phyloP scores from a whole-genome alignment of 2,113 vertebrate genomes.

The Isurus oxyrinchus region DNA sequence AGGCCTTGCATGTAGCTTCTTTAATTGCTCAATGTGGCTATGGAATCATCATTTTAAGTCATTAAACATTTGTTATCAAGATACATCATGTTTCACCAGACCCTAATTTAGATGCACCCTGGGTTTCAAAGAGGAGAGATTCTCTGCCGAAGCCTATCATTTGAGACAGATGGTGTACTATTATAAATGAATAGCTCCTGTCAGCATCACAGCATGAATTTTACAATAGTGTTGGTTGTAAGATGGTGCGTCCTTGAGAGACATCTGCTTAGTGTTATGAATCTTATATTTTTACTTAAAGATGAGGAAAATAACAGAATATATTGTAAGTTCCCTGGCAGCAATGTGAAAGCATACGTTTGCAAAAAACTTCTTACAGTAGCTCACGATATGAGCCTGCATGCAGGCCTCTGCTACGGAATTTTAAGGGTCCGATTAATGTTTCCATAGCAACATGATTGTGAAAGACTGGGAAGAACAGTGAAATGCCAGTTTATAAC shows the following conservation, averaged over 20 bases:
- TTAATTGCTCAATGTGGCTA: neutral
- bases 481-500: conserved; percentile 31
- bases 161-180: conserved; percentile 59
- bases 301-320: neutral
- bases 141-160: conserved; percentile 51
- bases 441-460: conserved; percentile 25
- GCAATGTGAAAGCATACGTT: neutral
- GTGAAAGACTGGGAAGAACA: conserved; percentile 30
- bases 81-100: neutral
- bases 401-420: neutral
- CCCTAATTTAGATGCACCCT: conserved; percentile 29
- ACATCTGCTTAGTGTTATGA: conserved; percentile 33
- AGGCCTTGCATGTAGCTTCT: neutral
- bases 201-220: conserved; percentile 54
- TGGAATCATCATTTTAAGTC: conserved; percentile 7
- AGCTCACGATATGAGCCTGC: neutral
- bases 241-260: conserved; percentile 47
- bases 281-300: conserved; percentile 25
- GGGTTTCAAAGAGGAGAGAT: conserved; percentile 43
- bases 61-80: neutral
- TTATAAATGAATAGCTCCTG: conserved; percentile 55
- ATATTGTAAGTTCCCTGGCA: neutral
- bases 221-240: conserved; percentile 55
- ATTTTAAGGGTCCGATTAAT: conserved; percentile 31
- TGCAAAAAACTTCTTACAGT: conserved; percentile 31